Evolutionary conservation across 2,113 vertebrate species (phyloP).

Genomic region (Amblyornis subalaris): DNA sequence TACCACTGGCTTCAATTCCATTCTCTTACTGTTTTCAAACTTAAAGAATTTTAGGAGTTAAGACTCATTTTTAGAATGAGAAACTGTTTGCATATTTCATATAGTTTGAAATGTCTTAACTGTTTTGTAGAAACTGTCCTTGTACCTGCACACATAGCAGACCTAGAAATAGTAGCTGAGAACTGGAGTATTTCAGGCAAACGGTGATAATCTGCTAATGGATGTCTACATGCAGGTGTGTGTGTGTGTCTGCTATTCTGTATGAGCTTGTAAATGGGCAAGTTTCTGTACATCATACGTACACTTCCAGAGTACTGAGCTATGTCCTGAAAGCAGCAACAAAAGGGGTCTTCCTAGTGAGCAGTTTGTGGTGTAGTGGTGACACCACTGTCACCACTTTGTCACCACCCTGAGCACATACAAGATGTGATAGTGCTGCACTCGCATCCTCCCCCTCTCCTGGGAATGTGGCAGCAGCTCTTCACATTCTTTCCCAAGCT

Average conservation of each 20-base stretch:
- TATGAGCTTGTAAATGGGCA: not conserved
- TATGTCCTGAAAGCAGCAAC: not conserved
- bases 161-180: not conserved
- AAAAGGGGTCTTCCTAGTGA: not conserved
- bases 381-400: no score
- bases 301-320: not conserved
- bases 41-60: not conserved
- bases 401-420: not conserved
- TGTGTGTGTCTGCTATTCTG: not conserved
- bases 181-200: not conserved
- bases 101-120: not conserved
- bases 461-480: not conserved
- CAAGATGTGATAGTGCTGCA: accelerated
- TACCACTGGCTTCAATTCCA: not conserved
- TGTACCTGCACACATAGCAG: not conserved
- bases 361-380: not conserved
- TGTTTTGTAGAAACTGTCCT: not conserved
- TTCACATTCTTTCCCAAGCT: not conserved
- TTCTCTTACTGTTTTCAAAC: not conserved
- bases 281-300: not conserved
- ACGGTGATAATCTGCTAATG: not conserved
- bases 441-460: not conserved
- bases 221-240: accelerated
- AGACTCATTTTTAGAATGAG: not conserved
- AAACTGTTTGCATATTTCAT: not conserved